Conservation (phyloP, 30 jellyfish, hydroid and myxozoan species). For the Mastigias papua region DNA sequence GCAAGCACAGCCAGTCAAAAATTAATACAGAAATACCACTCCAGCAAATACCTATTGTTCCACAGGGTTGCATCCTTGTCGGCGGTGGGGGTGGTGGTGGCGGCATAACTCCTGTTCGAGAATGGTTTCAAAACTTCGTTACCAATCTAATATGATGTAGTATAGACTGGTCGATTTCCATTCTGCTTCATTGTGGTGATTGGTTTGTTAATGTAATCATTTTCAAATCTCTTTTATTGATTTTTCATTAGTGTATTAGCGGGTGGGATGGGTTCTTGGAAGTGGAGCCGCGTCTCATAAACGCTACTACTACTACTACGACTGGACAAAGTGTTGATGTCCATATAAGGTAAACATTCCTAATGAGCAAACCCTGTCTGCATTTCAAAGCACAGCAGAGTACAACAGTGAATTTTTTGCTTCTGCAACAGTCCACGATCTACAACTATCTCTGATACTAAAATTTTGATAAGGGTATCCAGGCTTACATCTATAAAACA, state of each 20-base stretch:
- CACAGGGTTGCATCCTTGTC: slow-evolving; percentile 45
- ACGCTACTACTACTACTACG: not conserved
- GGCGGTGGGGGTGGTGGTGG: slow-evolving; percentile 86
- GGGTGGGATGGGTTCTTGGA: not conserved
- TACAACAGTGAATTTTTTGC: no score
- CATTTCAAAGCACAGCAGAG: no score
- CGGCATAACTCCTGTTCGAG: slow-evolving; percentile 74
- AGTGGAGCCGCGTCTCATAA: no score
- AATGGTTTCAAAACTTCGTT: slow-evolving; percentile 32
- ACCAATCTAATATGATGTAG: not conserved
- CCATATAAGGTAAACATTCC: no score
- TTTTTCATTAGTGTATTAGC: slow-evolving; percentile 45
- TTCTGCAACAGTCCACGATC: no score
- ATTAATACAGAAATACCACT: not conserved
- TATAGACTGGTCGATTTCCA: slow-evolving; percentile 14
- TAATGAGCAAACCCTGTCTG: no score
- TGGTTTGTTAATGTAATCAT: slow-evolving; percentile 64
- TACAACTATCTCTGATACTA: no score
- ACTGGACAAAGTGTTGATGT: not conserved
- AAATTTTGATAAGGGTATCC: no score
- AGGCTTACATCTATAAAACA: no score
- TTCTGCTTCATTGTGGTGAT: slow-evolving; percentile 22
- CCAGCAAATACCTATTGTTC: slow-evolving; percentile 57
- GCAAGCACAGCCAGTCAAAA: not conserved
- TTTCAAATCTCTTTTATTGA: not conserved